Evolutionary conservation across 2,113 vertebrate genomes (phyloP).

Genomic region (Hucho hucho): DNA sequence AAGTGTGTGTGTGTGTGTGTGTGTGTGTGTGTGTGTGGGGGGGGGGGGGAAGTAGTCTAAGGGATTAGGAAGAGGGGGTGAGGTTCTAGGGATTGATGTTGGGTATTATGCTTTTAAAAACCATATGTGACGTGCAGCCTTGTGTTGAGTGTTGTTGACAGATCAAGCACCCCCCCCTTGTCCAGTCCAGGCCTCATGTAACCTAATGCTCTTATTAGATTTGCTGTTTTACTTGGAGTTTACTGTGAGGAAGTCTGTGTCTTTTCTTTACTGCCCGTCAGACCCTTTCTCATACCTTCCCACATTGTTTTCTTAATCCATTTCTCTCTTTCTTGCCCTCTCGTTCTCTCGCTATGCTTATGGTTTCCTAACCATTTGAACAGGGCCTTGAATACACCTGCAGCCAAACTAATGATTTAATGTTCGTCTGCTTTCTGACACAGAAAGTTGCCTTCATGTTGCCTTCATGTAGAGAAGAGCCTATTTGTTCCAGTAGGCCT

Average conservation of each 20-base stretch:
- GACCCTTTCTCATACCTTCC: conserved; percentile 1
- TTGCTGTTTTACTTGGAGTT: conserved; percentile 7
- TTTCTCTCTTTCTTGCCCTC: too few species aligned
- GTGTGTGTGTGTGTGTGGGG: conserved; percentile 7
- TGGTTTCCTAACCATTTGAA: not conserved
- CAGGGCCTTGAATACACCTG: too few species aligned
- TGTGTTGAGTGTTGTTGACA: too few species aligned
- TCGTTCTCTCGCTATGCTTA: not conserved
- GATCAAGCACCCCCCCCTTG: not conserved
- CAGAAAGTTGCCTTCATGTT: conserved; percentile 11
- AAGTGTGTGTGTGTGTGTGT: not conserved
- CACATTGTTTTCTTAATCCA: too few species aligned
- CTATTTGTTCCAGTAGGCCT: conserved; percentile 30
- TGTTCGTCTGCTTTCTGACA: not conserved
- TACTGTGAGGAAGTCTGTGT: not conserved
- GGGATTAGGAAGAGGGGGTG: not conserved
- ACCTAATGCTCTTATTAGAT: conserved; percentile 48
- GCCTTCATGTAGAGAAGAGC: conserved; percentile 32
- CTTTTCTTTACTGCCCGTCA: not conserved
- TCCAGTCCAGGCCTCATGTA: not conserved
- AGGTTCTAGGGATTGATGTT: conserved; percentile 3
- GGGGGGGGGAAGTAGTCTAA: not conserved
- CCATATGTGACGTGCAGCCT: not conserved
- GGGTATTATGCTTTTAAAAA: not conserved
- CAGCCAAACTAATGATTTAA: not conserved